phyloP scores from a whole-genome alignment of 2,888 invertebrate genomes.

The Cacoxenus indagator region DNA sequence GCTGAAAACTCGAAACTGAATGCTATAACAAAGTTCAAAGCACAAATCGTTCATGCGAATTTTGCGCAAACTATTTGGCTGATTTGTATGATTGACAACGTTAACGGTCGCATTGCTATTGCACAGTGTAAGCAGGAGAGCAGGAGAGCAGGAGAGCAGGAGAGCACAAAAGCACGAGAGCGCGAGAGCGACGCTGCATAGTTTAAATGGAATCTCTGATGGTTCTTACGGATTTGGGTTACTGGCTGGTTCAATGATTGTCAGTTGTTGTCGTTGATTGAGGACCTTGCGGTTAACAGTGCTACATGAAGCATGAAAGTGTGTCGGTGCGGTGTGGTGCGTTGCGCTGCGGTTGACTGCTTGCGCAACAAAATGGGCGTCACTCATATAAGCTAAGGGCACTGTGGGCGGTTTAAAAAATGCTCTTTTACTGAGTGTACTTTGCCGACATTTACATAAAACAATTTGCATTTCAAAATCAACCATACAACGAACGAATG shows the following conservation, averaged over 20 bases:
- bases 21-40: constrained; percentile 42
- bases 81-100: constrained; percentile 38
- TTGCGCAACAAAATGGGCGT: too few relatives aligned
- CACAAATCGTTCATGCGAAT: constrained; percentile 36
- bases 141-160: constrained; percentile 14
- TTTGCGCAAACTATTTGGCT: constrained; percentile 48
- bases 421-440: constrained; percentile 45
- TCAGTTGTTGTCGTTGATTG: too few relatives aligned
- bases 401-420: not conserved
- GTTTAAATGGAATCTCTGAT: too few relatives aligned
- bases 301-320: too few relatives aligned
- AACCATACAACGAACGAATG: not conserved
- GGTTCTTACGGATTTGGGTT: too few relatives aligned
- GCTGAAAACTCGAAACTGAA: not conserved
- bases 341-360: too few relatives aligned
- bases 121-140: constrained; percentile 6
- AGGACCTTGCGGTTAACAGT: too few relatives aligned
- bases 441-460: constrained; percentile 50
- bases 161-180: too few relatives aligned
- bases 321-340: too few relatives aligned
- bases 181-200: too few relatives aligned
- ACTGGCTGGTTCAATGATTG: too few relatives aligned
- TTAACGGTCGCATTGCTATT: not conserved
- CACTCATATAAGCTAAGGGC: too few relatives aligned
- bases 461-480: constrained; percentile 53